A percentile compares a stretch with the other conserved stretches of the same genome.
phyloP scores from a whole-genome alignment of 92 coral and sea anemone genomes.

The Desmophyllum pertusum region DNA sequence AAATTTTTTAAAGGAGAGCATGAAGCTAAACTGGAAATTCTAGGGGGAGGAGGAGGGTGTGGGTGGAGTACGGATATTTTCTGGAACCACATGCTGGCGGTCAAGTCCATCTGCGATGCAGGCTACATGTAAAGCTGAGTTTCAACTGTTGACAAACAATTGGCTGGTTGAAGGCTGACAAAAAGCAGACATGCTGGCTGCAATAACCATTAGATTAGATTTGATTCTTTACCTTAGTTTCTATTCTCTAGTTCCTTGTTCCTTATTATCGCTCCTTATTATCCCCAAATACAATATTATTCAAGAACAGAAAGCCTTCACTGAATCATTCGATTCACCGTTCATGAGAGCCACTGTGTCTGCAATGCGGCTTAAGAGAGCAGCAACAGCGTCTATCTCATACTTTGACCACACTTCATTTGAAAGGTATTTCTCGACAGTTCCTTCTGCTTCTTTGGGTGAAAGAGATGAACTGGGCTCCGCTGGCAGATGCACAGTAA shows the following conservation, averaged over 20 bases:
- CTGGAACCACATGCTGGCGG: too few species aligned
- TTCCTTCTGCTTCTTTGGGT: slow-evolving; percentile 72
- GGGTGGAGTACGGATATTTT: too few species aligned
- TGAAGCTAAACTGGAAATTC: too few species aligned
- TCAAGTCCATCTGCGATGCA: too few species aligned
- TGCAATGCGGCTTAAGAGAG: slow-evolving; percentile 84
- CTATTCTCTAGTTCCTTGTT: background rate
- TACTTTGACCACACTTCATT: slow-evolving; percentile 74
- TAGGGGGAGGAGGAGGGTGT: too few species aligned
- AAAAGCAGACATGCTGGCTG: background rate
- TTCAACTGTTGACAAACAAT: background rate
- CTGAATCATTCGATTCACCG: slow-evolving; percentile 44
- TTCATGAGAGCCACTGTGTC: slow-evolving; percentile 84
- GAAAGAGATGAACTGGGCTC: slow-evolving; percentile 56
- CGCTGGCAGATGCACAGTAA: slow-evolving; percentile 83
- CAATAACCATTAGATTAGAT: background rate
- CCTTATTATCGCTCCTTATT: too few species aligned
- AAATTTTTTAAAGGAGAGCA: too few species aligned
- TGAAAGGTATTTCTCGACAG: slow-evolving; percentile 66
- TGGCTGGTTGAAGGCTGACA: background rate
- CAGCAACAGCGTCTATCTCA: slow-evolving; percentile 73
- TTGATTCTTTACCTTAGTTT: background rate
- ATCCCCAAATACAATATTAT: background rate
- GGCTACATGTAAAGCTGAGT: background rate
- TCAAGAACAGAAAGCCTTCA: slow-evolving; percentile 10